Conservation (phyloP, 2,113 vertebrate genomes). For the Ctenodactylus gundi region DNA sequence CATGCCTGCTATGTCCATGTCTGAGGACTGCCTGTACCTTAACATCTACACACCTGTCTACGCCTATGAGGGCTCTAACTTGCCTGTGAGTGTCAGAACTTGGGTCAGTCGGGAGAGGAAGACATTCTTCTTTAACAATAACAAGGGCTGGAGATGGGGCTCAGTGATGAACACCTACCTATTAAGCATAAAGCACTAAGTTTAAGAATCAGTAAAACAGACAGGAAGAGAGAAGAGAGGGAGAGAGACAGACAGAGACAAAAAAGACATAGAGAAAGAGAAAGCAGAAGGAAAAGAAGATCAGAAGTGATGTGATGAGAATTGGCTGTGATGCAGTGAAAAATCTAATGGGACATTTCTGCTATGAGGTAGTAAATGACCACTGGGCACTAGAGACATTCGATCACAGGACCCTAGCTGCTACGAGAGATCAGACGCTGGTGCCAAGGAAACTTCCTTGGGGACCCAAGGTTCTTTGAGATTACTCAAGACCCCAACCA, state of each 20-base stretch:
- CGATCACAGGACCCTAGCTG: not conserved
- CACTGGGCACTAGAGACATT: not conserved
- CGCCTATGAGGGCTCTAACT: slow-evolving; percentile 23
- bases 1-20: not conserved
- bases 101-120: not conserved
- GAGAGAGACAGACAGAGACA: too few relatives aligned
- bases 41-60: slow-evolving; percentile 72
- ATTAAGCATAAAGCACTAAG: not conserved
- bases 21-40: slow-evolving; percentile 84
- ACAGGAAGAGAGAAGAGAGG: not conserved
- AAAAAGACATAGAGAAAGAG: too few relatives aligned
- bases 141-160: not conserved
- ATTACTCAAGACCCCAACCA: not conserved
- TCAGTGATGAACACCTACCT: not conserved
- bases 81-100: slow-evolving; percentile 72
- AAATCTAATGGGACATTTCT: not conserved
- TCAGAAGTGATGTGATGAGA: not conserved
- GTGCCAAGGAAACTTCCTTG: not conserved
- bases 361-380: not conserved
- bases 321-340: not conserved
- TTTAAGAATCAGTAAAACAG: not conserved
- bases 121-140: not conserved
- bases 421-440: not conserved
- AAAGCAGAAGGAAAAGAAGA: not conserved
- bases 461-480: not conserved